Base-by-base conservation (phyloP, 2,888 invertebrate genomes). In the Cactoblastis cactorum region DNA sequence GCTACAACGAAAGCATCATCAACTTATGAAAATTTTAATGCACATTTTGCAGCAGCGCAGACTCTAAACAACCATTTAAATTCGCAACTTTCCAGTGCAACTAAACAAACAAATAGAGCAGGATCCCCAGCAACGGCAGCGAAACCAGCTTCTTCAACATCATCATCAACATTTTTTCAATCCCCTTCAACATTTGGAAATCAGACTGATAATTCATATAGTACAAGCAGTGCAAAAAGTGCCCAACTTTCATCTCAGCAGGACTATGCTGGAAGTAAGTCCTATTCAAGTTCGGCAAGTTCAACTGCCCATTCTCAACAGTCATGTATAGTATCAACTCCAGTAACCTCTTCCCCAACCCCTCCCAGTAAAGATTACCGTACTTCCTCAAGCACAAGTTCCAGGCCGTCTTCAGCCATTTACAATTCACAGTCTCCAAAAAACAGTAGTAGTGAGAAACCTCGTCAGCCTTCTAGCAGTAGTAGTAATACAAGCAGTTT, bases 281-380 rank as follows among this genome's bases (percentile, higher is more conserved):
- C 90, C 69, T 91, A 89, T 85, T 88, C 90, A 80, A 90, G 90
- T 88, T 86, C 90, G 77, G 89, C 90, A 85, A 90, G 88, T 81
- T 81, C 90, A 76, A 82, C 87, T 82, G 82, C 86, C 77, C 91
- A 92, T 75, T 91, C 92, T 64, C 93, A 93, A 74, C 94, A 93
- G 76, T 92, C 94, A 47, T 94, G 94, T 80, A 94, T 94, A 62
- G 94, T 94, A 66, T 92, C 94, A 64, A 92, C 94, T 67, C 92
- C 88, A 53, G 81, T 82, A 50, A 91, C 92, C 46, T 89, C 91
- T 48, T 82, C 90, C 60, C 65, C 86, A 2, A 79, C 89, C 19
- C 90, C 91, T 53, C 77, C 90, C 49, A 84, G 90, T 56, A 94
- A 93, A 80, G 94, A 94, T 61, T 93, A 92, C 66, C 86, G 93